Base-by-base conservation (phyloP, 2,888 invertebrate genomes). In the Vandiemenella viatica region DNA sequence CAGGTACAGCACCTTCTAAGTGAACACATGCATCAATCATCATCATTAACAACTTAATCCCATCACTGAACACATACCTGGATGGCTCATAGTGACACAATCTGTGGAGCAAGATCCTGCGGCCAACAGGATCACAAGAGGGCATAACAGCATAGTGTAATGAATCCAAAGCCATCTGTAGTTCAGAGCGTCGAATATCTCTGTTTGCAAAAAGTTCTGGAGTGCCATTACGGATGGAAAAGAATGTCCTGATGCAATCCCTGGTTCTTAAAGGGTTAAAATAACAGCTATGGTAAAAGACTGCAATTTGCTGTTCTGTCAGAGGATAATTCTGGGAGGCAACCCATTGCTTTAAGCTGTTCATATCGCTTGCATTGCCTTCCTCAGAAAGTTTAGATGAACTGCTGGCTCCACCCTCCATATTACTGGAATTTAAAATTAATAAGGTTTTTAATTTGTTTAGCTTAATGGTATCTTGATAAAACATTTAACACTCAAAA, bases 21-120 rank as follows among this genome's bases (percentile, higher is more conserved):
- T 26, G 37, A 6, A 42, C 8, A 50, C 38, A 40, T 5, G 72
- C 69, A 59, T 80, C 79, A 37, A 59, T 56, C 5, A 59, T 55
- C 61, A 61, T 61, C n/a, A 51, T 37, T 32, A 16, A 67, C 32
- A 80, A 62, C 60, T 76, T 79, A 56, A 76, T 71, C 8, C 76
- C 75, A 26, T 72, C 64, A 55, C 75, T 74, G 55, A 80, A 71
- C 59, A 68, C 63, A 61, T 79, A 80, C 58, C 72, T 71, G 17
- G 73, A 72, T 1, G 78, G 73, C 26, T 72, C 72, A 1, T 70
- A 69, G 57, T 76, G 67, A 53, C 69, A 65, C 20, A 80, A 66
- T 22, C 77, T 68, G 62, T 80, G 79, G 64, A 72, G 76, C 52
- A 80, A 69, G 53, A 80, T 69, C 57, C 73, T 72, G 57, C 74